These are phyloP conservation scores for Agriotes lineatus DNA, from an alignment of 2,888 invertebrate genomes.

Conservation along the genomic window DNA sequence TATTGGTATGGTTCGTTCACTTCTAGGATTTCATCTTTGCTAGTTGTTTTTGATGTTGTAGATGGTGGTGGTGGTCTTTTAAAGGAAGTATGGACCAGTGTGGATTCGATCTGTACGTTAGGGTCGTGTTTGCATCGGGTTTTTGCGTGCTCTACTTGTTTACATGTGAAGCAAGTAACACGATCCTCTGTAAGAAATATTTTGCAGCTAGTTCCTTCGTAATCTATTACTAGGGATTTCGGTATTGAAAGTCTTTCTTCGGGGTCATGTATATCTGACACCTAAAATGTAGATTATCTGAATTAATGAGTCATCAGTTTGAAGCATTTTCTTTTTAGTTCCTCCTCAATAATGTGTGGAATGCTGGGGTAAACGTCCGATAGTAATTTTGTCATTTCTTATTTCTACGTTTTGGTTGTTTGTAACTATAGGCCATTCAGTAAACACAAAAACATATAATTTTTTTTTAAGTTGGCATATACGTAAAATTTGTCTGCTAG, in stretches of 20 bases:
- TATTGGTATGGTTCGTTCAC: too few relatives aligned
- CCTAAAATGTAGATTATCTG: neutral
- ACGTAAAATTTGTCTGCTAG: too few relatives aligned
- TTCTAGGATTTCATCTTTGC: neutral
- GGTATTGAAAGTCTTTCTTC: neutral
- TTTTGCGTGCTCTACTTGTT: neutral
- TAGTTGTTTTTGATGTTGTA: neutral
- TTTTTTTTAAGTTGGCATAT: too few relatives aligned
- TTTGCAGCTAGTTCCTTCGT: neutral
- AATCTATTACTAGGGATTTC: neutral
- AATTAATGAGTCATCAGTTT: neutral
- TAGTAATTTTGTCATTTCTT: too few relatives aligned
- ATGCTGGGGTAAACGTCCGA: neutral
- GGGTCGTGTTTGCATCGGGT: neutral
- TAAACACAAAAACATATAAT: too few relatives aligned
- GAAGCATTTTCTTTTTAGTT: neutral
- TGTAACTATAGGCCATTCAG: too few relatives aligned
- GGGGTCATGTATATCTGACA: neutral
- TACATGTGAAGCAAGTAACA: neutral
- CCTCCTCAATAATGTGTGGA: neutral
- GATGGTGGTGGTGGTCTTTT: neutral
- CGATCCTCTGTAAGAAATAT: neutral
- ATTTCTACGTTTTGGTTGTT: too few relatives aligned
- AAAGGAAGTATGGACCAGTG: neutral
- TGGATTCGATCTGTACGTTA: neutral